Conservation (phyloP, 2,888 invertebrate genomes). For the Macrophya alboannulata region DNA sequence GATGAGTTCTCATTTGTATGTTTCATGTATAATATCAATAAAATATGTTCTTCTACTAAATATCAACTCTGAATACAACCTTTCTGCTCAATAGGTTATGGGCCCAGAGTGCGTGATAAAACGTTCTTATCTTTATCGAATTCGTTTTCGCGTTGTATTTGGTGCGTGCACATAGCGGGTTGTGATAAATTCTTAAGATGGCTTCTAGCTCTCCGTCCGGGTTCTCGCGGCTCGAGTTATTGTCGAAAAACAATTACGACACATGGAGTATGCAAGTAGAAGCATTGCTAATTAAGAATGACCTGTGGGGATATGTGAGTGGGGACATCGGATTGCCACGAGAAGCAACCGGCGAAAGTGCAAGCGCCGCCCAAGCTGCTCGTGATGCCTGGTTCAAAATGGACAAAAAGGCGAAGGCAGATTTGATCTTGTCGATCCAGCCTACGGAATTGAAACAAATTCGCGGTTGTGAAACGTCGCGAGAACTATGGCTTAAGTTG, state of each 20-base stretch:
- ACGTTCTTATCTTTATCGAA: no score
- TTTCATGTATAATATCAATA: no score
- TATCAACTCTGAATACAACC: no score
- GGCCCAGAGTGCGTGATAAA: no score
- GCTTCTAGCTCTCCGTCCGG: not conserved
- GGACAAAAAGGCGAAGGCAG: constrained; percentile 57
- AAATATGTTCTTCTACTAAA: no score
- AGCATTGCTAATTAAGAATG: constrained; percentile 57
- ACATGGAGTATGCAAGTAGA: constrained; percentile 27
- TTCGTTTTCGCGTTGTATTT: no score
- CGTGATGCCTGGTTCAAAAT: not conserved
- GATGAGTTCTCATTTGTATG: no score
- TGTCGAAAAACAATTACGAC: not conserved
- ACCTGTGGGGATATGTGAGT: constrained; percentile 57
- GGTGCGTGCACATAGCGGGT: no score
- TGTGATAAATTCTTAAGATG: not conserved
- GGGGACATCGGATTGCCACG: constrained; percentile 28
- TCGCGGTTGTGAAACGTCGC: constrained; percentile 59
- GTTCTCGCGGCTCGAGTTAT: not conserved
- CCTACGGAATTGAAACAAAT: constrained; percentile 57
- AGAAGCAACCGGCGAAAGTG: not conserved
- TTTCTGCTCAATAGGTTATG: no score
- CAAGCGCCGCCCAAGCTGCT: no score
- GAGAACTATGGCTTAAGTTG: constrained; percentile 60
- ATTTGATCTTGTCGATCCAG: constrained; percentile 57